Conservation (phyloP, 2,888 invertebrate species). For the Drosophila falleni region DNA sequence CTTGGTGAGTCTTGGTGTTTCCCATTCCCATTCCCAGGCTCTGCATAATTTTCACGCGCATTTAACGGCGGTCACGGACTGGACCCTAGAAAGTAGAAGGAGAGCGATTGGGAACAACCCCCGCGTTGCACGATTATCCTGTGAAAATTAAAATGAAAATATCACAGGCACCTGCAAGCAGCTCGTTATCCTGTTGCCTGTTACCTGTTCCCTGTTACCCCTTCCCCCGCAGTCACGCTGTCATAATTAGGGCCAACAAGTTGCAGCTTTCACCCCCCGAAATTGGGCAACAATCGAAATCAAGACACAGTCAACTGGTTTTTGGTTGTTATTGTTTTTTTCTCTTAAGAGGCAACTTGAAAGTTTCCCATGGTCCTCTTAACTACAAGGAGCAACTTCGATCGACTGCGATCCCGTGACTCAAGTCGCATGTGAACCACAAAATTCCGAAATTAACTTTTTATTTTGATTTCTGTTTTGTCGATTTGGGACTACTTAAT, state of each 20-base stretch:
- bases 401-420: conserved; percentile 5
- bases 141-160: conserved; percentile 49
- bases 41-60: conserved; percentile 75
- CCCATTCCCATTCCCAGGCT: conserved; percentile 31
- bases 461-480: conserved; percentile 29
- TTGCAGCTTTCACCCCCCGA: conserved; percentile 67
- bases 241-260: conserved; percentile 57
- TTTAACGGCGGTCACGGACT: conserved; percentile 43
- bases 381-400: not conserved
- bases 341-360: conserved; percentile 18
- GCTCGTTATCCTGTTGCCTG: conserved; percentile 49
- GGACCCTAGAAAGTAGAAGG: not conserved
- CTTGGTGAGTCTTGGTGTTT: conserved; percentile 50
- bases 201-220: not conserved
- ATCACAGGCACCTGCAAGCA: conserved; percentile 53
- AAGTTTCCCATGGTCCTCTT: conserved; percentile 59
- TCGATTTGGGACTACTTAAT: conserved; percentile 35
- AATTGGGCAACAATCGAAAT: conserved; percentile 42
- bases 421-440: conserved; percentile 28
- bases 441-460: conserved; percentile 49
- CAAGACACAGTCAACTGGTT: conserved; percentile 70
- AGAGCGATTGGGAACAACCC: conserved; percentile 24
- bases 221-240: conserved; percentile 39
- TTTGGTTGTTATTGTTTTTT: conserved; percentile 30
- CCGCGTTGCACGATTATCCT: conserved; percentile 47